Conservation (phyloP, 2,113 vertebrate genomes). For the Platycercus adscitus region DNA sequence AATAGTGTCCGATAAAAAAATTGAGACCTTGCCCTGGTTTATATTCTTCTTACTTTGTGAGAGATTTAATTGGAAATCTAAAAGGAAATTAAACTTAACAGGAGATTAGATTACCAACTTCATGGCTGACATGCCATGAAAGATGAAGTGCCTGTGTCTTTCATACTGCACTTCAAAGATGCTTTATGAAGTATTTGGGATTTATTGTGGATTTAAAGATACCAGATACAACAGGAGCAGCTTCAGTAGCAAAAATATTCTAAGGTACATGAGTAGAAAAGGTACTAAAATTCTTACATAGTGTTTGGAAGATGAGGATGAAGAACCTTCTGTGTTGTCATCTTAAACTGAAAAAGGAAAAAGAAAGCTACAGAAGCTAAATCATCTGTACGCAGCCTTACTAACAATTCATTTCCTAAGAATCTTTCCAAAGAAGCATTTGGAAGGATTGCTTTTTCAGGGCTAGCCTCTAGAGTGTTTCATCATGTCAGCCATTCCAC, state of each 20-base stretch:
- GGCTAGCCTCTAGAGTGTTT: not conserved
- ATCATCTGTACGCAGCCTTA: not conserved
- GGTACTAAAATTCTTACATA: not conserved
- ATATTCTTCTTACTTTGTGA: not conserved
- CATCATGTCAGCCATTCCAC: not conserved
- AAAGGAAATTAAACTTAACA: not conserved
- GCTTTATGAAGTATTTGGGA: not conserved
- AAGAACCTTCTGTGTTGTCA: not conserved
- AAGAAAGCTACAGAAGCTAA: not conserved
- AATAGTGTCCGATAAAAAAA: not conserved
- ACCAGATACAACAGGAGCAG: not conserved
- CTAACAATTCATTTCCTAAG: constrained; percentile 2
- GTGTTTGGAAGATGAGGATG: not conserved
- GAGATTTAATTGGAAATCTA: not conserved
- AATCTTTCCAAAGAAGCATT: not conserved
- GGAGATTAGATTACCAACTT: not conserved
- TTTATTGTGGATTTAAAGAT: not conserved
- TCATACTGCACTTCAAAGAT: not conserved
- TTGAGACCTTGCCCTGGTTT: not conserved
- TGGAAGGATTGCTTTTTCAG: not conserved
- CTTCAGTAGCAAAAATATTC: not conserved
- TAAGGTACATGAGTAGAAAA: not conserved
- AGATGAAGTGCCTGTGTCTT: not conserved
- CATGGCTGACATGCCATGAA: not conserved
- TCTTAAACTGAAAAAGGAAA: not conserved